phyloP scores from a whole-genome alignment of 2,113 vertebrate genomes.

The Puntigrus tetrazona region DNA sequence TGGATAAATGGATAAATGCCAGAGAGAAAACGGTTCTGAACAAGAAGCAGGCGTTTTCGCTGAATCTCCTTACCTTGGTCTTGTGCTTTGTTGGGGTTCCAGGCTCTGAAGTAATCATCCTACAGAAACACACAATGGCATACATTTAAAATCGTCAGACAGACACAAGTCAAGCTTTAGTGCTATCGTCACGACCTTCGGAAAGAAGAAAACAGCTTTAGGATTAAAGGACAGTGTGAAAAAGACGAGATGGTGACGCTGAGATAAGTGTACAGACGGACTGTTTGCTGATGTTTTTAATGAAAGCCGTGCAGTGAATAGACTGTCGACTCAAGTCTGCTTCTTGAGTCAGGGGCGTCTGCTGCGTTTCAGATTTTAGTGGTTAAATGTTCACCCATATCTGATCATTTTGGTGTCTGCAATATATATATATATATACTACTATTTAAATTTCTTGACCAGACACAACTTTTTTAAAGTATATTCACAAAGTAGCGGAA shows the following conservation, averaged over 20 bases:
- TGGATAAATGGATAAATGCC: not conserved
- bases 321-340: not conserved
- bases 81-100: slow-evolving; percentile 51
- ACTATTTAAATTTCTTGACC: not conserved
- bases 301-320: not conserved
- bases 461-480: not conserved
- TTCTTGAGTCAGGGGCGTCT: not conserved
- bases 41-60: not conserved
- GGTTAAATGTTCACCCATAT: not conserved
- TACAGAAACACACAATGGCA: slow-evolving; percentile 40
- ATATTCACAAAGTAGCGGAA: not conserved
- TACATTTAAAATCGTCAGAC: not conserved
- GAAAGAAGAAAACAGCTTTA: slow-evolving; percentile 6
- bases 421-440: not conserved
- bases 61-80: slow-evolving; percentile 46
- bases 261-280: not conserved
- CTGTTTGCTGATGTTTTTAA: not conserved
- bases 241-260: not conserved
- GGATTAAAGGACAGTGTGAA: not conserved
- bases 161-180: not conserved
- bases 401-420: not conserved
- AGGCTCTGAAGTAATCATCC: slow-evolving; percentile 57
- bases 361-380: not conserved
- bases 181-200: not conserved
- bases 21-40: slow-evolving; percentile 1